Conservation (phyloP, 2,797 vertebrate species). For the Anas acuta region DNA sequence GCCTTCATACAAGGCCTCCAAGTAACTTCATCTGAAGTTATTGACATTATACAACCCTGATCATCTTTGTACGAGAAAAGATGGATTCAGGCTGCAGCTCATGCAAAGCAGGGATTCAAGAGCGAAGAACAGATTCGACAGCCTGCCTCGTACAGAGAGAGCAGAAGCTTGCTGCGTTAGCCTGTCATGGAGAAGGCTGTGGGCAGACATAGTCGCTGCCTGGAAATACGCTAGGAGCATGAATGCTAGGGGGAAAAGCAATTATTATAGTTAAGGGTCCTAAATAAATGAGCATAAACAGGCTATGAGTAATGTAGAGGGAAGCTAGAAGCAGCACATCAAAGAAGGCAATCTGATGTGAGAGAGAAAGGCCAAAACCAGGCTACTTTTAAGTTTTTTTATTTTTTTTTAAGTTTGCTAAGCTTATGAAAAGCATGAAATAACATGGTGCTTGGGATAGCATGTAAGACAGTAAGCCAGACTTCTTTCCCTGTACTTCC, state of each 20-base stretch:
- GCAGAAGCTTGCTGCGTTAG: not conserved
- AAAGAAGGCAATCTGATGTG: not conserved
- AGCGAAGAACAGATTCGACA: not conserved
- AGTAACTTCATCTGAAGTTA: not conserved
- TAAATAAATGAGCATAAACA: not conserved
- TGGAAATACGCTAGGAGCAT: not conserved
- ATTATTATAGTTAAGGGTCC: constrained; percentile 4
- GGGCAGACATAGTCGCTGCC: not conserved
- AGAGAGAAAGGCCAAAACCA: not conserved
- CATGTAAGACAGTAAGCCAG: fast-evolving
- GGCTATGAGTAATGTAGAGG: not conserved
- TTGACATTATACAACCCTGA: not conserved
- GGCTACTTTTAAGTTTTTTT: not conserved
- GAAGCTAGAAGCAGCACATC: not conserved
- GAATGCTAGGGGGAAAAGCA: not conserved
- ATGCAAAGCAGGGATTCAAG: not conserved
- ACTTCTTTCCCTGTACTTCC: not conserved
- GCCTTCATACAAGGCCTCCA: not conserved
- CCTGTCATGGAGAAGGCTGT: not conserved
- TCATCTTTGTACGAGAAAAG: not conserved
- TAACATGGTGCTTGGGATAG: not conserved
- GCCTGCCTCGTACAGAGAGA: not conserved
- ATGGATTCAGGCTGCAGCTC: not conserved
- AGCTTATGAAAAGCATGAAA: not conserved
- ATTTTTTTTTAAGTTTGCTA: not conserved